Evolutionary conservation across 1,140 invertebrate genomes (phyloP), one percentile per base, ranked within the genome.

Genomic region (Coboldia fuscipes): DNA sequence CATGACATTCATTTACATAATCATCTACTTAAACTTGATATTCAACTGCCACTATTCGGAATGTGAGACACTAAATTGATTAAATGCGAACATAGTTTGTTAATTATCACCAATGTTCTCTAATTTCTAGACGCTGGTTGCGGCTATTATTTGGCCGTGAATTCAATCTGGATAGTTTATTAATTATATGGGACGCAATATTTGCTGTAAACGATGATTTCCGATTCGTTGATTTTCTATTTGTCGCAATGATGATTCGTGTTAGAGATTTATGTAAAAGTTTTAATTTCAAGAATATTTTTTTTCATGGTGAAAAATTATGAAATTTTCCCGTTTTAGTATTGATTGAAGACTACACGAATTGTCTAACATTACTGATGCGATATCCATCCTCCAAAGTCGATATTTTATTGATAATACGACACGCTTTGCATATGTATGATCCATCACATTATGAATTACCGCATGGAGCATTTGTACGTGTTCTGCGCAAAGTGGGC

Each of bases 171-270:
- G 56, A 70, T 27, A 77, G 82, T 45, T 50, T 83, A 20, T 56
- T 82, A 9, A 63, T 72, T 17, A 46, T 84, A 2, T 84, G 80
- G 80, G 78, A 83, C 43, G 77, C 75, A 21, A 67, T 84, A 20
- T 81, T 85, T 57, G 66, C 74, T 5, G 73, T 78, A 42, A 66
- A 68, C n/a, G 64, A 72, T 13, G 55, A 62, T 36, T 66, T 82
- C 44, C 66, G 70, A 19, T 56, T 82, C 17, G 65, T 78, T 14
- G 75, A 84, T 48, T 81, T 71, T 40, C 63, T 84, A 26, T 66
- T 82, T 42, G 64, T 80, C 14, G 70, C 76, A 3, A 77, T 84
- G 72, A 48, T 84, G 14, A 60, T 77, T 8, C 68, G 71, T 31
- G 74, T 83, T 33, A 56, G 74, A 35, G 61, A 67, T 38, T 58